A percentile compares a stretch with the other conserved stretches of the same genome.
phyloP scores from a whole-genome alignment of 2,113 vertebrate species.

The Plecturocebus donacophilus region DNA sequence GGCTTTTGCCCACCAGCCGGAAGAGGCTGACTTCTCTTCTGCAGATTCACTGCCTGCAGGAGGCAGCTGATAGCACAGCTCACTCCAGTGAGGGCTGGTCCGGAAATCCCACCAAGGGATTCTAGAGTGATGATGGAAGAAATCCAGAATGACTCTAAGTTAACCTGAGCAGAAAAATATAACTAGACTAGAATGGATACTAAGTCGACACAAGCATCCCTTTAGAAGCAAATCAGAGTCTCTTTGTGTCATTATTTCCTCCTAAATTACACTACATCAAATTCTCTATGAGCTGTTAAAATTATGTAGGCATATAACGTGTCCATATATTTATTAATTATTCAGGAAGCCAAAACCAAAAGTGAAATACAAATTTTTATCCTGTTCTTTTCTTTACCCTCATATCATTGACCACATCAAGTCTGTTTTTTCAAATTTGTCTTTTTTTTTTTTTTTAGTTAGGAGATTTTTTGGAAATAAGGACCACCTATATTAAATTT shows the following conservation, averaged over 20 bases:
- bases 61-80: neutral
- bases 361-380: neutral
- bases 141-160: neutral
- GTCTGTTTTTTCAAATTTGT: neutral
- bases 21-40: neutral
- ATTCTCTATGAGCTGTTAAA: neutral
- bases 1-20: neutral
- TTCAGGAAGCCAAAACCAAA: neutral
- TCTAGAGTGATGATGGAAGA: neutral
- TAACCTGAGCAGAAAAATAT: neutral
- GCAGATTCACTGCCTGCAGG: neutral
- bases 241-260: neutral
- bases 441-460: neutral
- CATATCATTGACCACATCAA: neutral
- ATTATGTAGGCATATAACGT: neutral
- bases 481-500: neutral
- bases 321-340: neutral
- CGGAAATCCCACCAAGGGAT: neutral
- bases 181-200: neutral
- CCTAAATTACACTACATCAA: neutral
- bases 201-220: neutral
- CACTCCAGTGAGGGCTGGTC: neutral
- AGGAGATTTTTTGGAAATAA: neutral
- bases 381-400: neutral
- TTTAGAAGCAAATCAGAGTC: neutral